phyloP scores from a whole-genome alignment of 2,888 invertebrate genomes.

The Erebia ligea region DNA sequence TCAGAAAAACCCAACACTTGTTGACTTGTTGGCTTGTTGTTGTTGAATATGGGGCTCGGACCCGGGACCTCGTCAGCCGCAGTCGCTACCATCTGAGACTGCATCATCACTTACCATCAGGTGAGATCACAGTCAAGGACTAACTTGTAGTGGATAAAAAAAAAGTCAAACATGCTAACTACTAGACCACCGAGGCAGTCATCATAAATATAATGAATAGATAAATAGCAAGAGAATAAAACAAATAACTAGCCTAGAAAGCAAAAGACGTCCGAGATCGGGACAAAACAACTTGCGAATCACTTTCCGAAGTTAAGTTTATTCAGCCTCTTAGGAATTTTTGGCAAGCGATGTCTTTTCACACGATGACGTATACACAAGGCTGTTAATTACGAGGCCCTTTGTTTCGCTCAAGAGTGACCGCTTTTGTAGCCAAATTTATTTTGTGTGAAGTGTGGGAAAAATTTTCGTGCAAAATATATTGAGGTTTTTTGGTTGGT shows the following conservation, averaged over 20 bases:
- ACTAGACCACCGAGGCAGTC: too few relatives aligned
- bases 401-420: constrained; percentile 11
- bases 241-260: background rate
- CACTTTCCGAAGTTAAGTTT: constrained; percentile 19
- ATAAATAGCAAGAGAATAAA: background rate
- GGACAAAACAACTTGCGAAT: constrained; percentile 20
- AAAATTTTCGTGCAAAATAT: background rate
- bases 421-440: constrained; percentile 17
- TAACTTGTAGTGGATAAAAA: too few relatives aligned
- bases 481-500: constrained; percentile 1
- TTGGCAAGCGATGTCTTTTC: constrained; percentile 19
- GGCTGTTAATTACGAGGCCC: constrained; percentile 12
- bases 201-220: too few relatives aligned
- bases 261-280: constrained; percentile 2
- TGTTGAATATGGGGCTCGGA: too few relatives aligned
- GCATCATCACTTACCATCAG: too few relatives aligned
- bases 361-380: constrained; percentile 20
- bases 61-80: too few relatives aligned
- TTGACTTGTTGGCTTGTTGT: too few relatives aligned
- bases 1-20: too few relatives aligned
- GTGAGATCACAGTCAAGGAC: too few relatives aligned
- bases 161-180: too few relatives aligned
- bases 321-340: constrained; percentile 15
- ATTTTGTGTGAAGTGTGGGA: constrained; percentile 5
- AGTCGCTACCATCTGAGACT: too few relatives aligned